Conservation (phyloP, 2,888 invertebrate genomes). For the Drosophila stalkeri region DNA sequence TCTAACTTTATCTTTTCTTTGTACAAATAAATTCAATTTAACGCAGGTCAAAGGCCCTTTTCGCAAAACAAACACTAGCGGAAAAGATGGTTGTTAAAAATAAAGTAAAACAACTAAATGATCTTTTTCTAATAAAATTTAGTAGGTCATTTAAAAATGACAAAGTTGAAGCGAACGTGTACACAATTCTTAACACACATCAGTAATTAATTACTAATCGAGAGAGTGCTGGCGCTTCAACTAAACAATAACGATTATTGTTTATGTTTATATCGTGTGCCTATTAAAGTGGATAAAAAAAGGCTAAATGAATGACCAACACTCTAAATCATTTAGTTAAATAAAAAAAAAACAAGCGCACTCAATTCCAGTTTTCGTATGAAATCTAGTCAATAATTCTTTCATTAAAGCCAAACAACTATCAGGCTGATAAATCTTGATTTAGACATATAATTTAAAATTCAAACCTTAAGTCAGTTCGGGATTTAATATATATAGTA, state of each 20-base stretch:
- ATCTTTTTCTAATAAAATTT: background rate
- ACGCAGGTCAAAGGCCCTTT: background rate
- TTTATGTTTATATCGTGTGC: background rate
- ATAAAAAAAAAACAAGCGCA: background rate
- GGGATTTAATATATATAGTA: too few relatives aligned
- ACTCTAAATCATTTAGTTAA: background rate
- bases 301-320: background rate
- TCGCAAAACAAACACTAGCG: background rate
- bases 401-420: too few relatives aligned
- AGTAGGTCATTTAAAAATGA: background rate
- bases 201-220: conserved; percentile 7
- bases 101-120: background rate
- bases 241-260: background rate
- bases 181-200: conserved; percentile 13
- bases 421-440: too few relatives aligned
- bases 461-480: too few relatives aligned
- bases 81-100: background rate
- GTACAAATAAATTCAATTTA: background rate
- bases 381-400: background rate
- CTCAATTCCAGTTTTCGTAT: background rate
- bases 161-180: conserved; percentile 1
- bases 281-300: background rate
- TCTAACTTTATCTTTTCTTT: background rate
- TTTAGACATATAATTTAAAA: too few relatives aligned
- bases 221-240: background rate